Evolutionary conservation across 2,113 vertebrate species (phyloP).

Genomic region (Menura novaehollandiae): DNA sequence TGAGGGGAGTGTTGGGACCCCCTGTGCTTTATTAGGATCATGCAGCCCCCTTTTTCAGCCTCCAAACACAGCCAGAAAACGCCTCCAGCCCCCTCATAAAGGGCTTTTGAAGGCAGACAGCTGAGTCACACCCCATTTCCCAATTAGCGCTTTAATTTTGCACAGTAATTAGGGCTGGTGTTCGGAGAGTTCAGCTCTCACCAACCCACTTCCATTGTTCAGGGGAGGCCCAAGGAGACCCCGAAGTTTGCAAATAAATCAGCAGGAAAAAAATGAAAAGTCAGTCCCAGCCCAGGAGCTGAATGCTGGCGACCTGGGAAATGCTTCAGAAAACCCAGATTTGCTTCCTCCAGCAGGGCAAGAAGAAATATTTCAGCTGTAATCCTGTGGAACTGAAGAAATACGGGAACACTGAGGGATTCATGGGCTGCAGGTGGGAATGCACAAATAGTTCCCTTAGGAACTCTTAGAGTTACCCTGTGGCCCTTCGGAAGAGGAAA

Average conservation of each 20-base stretch:
- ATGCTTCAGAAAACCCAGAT: neutral
- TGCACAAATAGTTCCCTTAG: neutral
- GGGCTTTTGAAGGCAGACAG: neutral
- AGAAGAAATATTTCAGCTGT: neutral
- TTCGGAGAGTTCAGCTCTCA: neutral
- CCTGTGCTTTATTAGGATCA: neutral
- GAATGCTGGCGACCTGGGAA: neutral
- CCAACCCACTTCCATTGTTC: neutral
- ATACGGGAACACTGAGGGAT: neutral
- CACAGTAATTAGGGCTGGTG: slow-evolving; percentile 1
- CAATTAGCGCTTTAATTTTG: slow-evolving; percentile 23
- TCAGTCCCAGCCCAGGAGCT: neutral
- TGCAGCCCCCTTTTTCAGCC: neutral
- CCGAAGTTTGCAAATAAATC: slow-evolving; percentile 4
- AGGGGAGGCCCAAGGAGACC: neutral
- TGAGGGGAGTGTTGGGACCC: neutral
- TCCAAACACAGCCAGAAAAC: neutral
- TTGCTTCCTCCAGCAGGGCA: neutral
- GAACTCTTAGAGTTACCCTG: neutral
- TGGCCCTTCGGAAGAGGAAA: neutral
- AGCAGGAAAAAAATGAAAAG: neutral
- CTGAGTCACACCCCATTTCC: neutral
- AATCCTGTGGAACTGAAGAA: neutral
- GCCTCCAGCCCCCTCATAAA: neutral
- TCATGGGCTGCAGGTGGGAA: neutral